phyloP scores from a whole-genome alignment of 2,888 invertebrate species.

The Dasypogon diadema region DNA sequence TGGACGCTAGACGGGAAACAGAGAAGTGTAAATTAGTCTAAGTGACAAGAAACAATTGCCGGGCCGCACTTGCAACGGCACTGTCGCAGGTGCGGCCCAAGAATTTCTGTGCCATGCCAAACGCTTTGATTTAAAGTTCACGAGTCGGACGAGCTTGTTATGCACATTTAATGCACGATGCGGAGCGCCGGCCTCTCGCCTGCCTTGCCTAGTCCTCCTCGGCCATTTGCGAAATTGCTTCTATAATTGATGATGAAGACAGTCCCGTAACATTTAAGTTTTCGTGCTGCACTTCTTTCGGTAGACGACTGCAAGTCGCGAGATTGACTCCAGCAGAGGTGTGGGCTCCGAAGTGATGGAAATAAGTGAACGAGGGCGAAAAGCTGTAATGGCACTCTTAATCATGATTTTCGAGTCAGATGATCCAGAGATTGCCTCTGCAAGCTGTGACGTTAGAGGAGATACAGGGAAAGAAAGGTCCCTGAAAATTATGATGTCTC shows the following conservation, averaged over 20 bases:
- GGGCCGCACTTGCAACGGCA: not conserved
- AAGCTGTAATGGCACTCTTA: too few species aligned
- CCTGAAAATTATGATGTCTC: too few species aligned
- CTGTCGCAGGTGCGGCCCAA: conserved; percentile 24
- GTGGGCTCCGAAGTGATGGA: not conserved
- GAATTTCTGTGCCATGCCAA: conserved; percentile 20
- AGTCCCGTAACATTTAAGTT: conserved; percentile 51
- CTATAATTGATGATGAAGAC: conserved; percentile 50
- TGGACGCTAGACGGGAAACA: not conserved
- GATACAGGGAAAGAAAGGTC: too few species aligned
- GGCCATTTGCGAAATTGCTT: conserved; percentile 51
- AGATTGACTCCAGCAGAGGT: conserved; percentile 14
- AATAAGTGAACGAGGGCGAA: conserved; percentile 25
- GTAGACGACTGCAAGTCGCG: not conserved
- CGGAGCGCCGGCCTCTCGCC: not conserved
- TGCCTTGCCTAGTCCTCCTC: conserved; percentile 14
- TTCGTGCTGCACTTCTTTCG: conserved; percentile 50
- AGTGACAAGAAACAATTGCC: too few species aligned
- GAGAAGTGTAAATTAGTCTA: too few species aligned
- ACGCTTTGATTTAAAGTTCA: conserved; percentile 43
- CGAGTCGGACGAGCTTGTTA: conserved; percentile 18
- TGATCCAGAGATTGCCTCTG: too few species aligned
- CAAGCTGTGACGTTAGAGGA: too few species aligned
- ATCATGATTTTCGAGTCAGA: too few species aligned
- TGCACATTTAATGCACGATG: not conserved